A percentile compares a stretch with the other conserved stretches of the same genome.
Conservation (phyloP, 92 coral and sea anemone genomes). For the Zoanthus solanderi region DNA sequence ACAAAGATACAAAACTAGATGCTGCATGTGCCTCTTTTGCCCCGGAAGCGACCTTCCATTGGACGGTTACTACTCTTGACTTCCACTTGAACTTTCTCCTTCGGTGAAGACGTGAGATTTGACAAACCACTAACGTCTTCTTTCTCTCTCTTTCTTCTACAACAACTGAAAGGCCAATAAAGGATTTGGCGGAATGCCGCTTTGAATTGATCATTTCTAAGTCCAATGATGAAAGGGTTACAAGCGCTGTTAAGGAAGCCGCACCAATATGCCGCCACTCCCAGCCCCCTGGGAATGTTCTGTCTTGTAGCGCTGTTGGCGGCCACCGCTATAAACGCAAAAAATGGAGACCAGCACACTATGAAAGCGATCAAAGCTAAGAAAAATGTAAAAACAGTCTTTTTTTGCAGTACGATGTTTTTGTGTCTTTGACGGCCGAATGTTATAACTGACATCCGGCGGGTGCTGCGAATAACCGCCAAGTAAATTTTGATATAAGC, state of each 20-base stretch:
- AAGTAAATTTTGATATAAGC: conserved; percentile 68
- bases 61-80: neutral
- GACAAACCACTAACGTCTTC: neutral
- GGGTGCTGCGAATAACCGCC: conserved; percentile 70
- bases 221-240: conserved; percentile 89
- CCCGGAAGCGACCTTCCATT: neutral
- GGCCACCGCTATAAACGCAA: conserved; percentile 76
- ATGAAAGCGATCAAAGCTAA: conserved; percentile 82
- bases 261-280: conserved; percentile 86
- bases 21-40: conserved; percentile 9
- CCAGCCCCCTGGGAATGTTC: conserved; percentile 80
- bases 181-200: conserved; percentile 60
- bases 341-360: conserved; percentile 86
- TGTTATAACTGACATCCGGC: conserved; percentile 74
- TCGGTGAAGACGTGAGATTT: neutral
- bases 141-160: neutral
- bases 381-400: conserved; percentile 77
- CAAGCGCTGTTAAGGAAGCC: conserved; percentile 83
- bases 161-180: conserved; percentile 58
- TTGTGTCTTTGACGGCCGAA: conserved; percentile 56
- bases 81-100: neutral
- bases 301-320: conserved; percentile 66
- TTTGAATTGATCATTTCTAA: conserved; percentile 76
- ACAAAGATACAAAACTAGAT: conserved; percentile 21
- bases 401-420: conserved; percentile 60